phyloP scores from a whole-genome alignment of 2,113 vertebrate species.

The Protomyctophum bolini region DNA sequence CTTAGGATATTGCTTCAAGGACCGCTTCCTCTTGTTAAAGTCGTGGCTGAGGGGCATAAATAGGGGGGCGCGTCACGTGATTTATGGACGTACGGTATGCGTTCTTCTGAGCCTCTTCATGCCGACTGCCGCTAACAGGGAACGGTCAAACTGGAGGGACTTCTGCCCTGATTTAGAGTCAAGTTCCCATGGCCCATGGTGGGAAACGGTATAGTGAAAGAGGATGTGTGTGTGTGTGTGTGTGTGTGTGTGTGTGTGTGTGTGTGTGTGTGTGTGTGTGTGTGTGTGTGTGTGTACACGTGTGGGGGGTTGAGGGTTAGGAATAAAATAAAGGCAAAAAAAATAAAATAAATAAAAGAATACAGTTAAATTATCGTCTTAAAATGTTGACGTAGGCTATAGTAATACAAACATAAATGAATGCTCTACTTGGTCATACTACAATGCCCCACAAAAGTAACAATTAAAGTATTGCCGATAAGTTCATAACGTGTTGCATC shows the following conservation, averaged over 20 bases:
- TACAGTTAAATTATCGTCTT: no score
- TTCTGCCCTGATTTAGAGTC: conserved; percentile 70
- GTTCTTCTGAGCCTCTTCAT: conserved; percentile 51
- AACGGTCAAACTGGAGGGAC: conserved; percentile 67
- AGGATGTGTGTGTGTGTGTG: conserved; percentile 25
- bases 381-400: no score
- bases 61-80: conserved; percentile 63
- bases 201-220: conserved; percentile 35
- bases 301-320: not conserved
- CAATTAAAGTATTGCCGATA: no score
- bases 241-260: conserved; percentile 14
- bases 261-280: conserved; percentile 3
- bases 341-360: no score
- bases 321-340: no score
- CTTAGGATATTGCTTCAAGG: conserved; percentile 78
- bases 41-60: conserved; percentile 71
- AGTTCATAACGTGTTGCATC: no score
- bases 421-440: no score
- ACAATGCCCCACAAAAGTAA: no score
- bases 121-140: conserved; percentile 63
- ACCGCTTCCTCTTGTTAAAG: conserved; percentile 70
- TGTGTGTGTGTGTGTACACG: conserved; percentile 8
- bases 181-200: conserved; percentile 35
- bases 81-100: conserved; percentile 69
- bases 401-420: no score